A percentile compares a stretch with the other conserved stretches of the same genome.
phyloP scores from a whole-genome alignment of 2,113 vertebrate genomes.

The Mesitornis unicolor region DNA sequence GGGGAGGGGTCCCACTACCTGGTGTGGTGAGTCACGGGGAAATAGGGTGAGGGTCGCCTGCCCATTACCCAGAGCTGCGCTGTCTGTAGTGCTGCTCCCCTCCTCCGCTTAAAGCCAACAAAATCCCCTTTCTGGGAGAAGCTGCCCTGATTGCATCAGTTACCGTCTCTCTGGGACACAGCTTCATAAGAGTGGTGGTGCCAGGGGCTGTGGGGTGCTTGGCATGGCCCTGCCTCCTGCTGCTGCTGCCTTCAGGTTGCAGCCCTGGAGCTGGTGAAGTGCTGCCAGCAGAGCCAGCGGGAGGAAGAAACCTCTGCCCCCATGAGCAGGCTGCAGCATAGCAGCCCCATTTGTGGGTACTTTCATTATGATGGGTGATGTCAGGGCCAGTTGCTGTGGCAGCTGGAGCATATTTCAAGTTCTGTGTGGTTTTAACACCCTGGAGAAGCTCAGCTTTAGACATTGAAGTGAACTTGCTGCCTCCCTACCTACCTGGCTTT shows the following conservation, averaged over 20 bases:
- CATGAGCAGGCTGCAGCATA: rapidly evolving
- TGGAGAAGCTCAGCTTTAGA: background rate
- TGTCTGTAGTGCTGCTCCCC: background rate
- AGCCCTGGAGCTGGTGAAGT: background rate
- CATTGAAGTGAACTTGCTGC: background rate
- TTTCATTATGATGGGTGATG: rapidly evolving
- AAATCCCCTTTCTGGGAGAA: too few relatives aligned
- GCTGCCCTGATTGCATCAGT: background rate
- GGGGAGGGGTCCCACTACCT: background rate
- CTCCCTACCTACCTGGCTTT: background rate
- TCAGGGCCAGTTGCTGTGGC: rapidly evolving
- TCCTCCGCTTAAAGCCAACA: background rate
- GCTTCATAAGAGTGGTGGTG: rapidly evolving
- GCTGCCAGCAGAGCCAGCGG: background rate
- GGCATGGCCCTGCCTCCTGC: background rate
- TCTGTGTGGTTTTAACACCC: rapidly evolving
- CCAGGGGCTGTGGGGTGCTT: rapidly evolving
- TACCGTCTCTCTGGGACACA: rapidly evolving
- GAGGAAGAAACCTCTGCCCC: background rate
- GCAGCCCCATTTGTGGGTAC: background rate
- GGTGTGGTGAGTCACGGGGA: too few relatives aligned
- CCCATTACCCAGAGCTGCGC: background rate
- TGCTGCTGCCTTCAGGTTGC: rapidly evolving
- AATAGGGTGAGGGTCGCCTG: background rate
- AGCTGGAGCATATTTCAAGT: rapidly evolving